Evolutionary conservation across 2,888 invertebrate genomes (phyloP).

Genomic region (Drosophila cracens): DNA sequence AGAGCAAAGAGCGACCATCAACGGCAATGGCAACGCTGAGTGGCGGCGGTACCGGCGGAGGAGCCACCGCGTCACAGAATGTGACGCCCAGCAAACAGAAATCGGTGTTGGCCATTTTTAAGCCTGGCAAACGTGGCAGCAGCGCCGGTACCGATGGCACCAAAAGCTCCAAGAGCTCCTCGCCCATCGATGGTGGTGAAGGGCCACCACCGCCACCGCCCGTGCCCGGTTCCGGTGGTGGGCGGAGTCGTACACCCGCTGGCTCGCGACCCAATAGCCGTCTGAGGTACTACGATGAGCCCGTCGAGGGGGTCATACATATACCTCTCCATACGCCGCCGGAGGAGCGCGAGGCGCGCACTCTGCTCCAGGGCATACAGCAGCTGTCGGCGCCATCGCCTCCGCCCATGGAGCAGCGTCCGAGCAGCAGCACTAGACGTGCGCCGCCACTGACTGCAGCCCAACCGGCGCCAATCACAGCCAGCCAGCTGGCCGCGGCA

Average conservation of each 20-base stretch:
- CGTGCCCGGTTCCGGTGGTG: constrained; percentile 42
- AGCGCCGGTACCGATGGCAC: constrained; percentile 71
- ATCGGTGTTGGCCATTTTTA: constrained; percentile 89
- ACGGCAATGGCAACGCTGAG: constrained; percentile 49
- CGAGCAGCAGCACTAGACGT: constrained; percentile 41
- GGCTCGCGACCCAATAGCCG: constrained; percentile 82
- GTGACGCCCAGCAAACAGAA: constrained; percentile 88
- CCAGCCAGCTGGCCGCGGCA: constrained; percentile 73
- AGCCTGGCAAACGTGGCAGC: constrained; percentile 86
- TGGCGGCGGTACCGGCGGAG: background rate
- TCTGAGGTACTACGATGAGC: constrained; percentile 88
- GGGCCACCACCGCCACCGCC: constrained; percentile 66
- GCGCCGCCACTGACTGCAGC: constrained; percentile 31
- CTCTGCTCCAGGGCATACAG: constrained; percentile 81
- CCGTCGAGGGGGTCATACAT: constrained; percentile 88
- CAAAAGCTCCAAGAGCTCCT: constrained; percentile 85
- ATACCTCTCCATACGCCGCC: constrained; percentile 92
- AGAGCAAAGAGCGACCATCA: constrained; percentile 88
- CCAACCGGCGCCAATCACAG: constrained; percentile 69
- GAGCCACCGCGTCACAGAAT: constrained; percentile 83
- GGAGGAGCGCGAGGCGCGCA: constrained; percentile 86
- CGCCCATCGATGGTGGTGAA: constrained; percentile 80
- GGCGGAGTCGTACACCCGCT: constrained; percentile 85
- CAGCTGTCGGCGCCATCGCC: constrained; percentile 75
- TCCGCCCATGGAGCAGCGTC: constrained; percentile 59